Evolutionary conservation across 1,140 invertebrate genomes (phyloP).

Genomic region (Bradysia coprophila): DNA sequence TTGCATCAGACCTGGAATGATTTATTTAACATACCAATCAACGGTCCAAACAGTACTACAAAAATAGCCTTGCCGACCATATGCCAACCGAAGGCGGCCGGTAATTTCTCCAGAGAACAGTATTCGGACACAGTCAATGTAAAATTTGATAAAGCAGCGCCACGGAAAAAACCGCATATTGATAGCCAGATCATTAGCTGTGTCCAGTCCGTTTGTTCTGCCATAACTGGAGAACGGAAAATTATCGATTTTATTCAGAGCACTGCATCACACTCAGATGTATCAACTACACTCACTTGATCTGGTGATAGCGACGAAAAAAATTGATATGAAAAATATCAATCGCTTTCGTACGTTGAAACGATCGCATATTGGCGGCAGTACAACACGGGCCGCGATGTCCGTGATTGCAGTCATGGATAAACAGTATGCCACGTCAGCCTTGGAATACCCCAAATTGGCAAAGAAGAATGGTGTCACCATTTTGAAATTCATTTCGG

Average conservation of each 20-base stretch:
- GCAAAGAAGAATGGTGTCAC: slow-evolving; percentile 53
- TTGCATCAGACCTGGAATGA: background rate
- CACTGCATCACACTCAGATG: too few species aligned
- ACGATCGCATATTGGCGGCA: slow-evolving; percentile 51
- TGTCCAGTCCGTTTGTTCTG: slow-evolving; percentile 41
- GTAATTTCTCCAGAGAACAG: slow-evolving; percentile 48
- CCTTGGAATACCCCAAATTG: slow-evolving; percentile 39
- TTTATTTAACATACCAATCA: slow-evolving; percentile 36
- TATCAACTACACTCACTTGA: slow-evolving; percentile 57
- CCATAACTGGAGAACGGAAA: slow-evolving; percentile 36
- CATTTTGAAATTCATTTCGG: slow-evolving; percentile 56
- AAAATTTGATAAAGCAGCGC: slow-evolving; percentile 49
- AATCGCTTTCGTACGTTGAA: slow-evolving; percentile 42
- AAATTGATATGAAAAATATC: slow-evolving; percentile 43
- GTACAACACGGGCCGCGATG: slow-evolving; percentile 42
- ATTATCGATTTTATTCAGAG: slow-evolving; percentile 8
- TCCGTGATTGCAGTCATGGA: slow-evolving; percentile 52
- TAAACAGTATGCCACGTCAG: slow-evolving; percentile 45
- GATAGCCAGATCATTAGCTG: slow-evolving; percentile 42
- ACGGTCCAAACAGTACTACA: slow-evolving; percentile 43
- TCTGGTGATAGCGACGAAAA: slow-evolving; percentile 44
- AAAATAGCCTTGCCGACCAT: slow-evolving; percentile 57
- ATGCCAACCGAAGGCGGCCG: slow-evolving; percentile 53
- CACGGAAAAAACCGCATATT: slow-evolving; percentile 51
- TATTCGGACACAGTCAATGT: slow-evolving; percentile 55